Evolutionary conservation across 2,888 invertebrate species (phyloP), one percentile per base, ranked within the genome.

Genomic region (Drosophila buzzatii): DNA sequence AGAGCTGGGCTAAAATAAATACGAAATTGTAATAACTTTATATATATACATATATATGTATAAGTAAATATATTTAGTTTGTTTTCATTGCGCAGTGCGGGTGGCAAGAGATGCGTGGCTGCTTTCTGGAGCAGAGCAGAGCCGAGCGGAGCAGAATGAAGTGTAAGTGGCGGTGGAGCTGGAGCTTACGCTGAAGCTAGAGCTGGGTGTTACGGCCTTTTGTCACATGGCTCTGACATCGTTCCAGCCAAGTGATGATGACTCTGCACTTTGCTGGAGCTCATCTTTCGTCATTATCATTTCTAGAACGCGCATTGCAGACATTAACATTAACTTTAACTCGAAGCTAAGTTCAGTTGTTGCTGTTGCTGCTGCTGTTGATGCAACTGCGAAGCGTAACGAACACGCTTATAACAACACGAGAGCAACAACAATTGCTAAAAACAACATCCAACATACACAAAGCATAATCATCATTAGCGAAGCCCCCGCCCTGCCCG

Each of bases 341-440:
- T 80, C 61, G 53, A 70, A 58, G 68, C 70, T 76, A 70, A 67
- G 41, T 75, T 80, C 45, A 51, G 70, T 66, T 60, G 20, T 44
- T 49, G 52, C 16, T 59, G 67, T 42, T 58, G 59, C 42, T 71
- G 81, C 70, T 49, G 53, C 16, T 76, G 81, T 70, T 85, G 87
- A 82, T 83, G 83, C 85, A 89, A 87, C 87, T 89, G 80, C 85
- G 73, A 85, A 89, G 89, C 89, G 87, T 85, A 87, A 87, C 87
- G 89, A 89, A 86, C 87, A 85, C 75, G 86, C 89, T 85, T 86
- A 85, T 67, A 79, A 65, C 81, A 79, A 80, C 64, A 76, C 58
- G 55, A 52, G 72, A 55, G 45, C 55, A 70, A 60, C 56, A 71
- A 74, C 71, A 73, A 76, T 82, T 62, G 71, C 82, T 73, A 70